Conservation (phyloP, 2,113 vertebrate species). For the Caranx ignobilis region DNA sequence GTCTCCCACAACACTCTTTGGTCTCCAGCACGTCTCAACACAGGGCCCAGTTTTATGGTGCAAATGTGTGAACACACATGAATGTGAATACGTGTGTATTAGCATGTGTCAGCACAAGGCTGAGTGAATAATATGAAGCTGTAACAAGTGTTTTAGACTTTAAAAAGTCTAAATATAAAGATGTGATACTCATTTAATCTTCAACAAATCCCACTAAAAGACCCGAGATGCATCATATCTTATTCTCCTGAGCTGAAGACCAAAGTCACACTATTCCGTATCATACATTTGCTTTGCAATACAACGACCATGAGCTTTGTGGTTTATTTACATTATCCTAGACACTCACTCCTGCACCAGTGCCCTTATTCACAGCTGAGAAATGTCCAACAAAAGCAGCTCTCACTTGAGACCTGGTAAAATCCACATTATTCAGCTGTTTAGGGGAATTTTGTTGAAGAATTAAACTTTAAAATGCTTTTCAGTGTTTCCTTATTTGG, state of each 20-base stretch:
- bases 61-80: constrained; percentile 14
- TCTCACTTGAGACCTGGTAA: no score
- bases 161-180: no score
- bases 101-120: neutral
- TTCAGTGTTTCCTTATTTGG: neutral
- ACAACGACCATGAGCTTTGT: neutral
- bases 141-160: neutral
- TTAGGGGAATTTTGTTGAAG: no score
- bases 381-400: neutral
- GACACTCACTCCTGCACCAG: neutral
- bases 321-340: neutral
- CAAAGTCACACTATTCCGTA: neutral
- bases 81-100: constrained; percentile 24
- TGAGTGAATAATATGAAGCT: neutral
- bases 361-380: neutral
- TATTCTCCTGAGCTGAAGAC: neutral
- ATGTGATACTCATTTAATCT: neutral
- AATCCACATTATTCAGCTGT: no score
- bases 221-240: neutral
- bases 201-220: neutral
- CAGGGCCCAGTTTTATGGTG: constrained; percentile 34
- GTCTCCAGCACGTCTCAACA: constrained; percentile 46
- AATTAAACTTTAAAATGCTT: no score
- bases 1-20: constrained; percentile 57
- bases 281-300: neutral